Conservation (phyloP, 2,888 invertebrate genomes). For the Ryuthela nishihirai region DNA sequence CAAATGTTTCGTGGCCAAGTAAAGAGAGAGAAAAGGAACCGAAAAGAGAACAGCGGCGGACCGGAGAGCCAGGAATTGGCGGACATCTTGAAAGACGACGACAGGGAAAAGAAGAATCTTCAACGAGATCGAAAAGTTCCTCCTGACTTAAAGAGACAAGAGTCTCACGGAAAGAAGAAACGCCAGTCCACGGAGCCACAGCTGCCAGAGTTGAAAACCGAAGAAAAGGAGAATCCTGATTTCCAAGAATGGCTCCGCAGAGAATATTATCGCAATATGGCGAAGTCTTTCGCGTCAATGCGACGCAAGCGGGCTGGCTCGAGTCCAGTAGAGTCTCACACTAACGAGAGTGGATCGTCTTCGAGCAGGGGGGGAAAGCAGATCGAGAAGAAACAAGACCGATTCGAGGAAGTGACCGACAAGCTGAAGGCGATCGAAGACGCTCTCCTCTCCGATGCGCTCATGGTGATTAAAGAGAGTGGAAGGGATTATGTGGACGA, state of each 20-base stretch:
- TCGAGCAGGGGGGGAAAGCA: neutral
- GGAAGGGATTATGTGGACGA: slow-evolving; percentile 19
- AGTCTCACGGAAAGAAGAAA: slow-evolving; percentile 16
- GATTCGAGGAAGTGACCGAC: slow-evolving; percentile 22
- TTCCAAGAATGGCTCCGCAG: slow-evolving; percentile 39
- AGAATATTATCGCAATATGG: slow-evolving; percentile 41
- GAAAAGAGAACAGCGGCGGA: neutral
- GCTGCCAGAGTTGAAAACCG: neutral
- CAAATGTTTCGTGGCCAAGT: too few relatives aligned
- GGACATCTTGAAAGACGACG: slow-evolving; percentile 21
- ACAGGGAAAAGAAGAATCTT: neutral
- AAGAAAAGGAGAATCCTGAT: neutral
- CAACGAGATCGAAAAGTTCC: neutral
- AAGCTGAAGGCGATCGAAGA: slow-evolving; percentile 30
- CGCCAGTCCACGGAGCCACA: slow-evolving; percentile 8
- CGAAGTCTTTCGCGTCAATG: slow-evolving; percentile 39
- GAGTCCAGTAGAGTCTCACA: neutral
- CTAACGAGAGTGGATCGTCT: neutral
- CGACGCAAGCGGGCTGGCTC: slow-evolving; percentile 32
- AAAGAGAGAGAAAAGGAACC: slow-evolving; percentile 1
- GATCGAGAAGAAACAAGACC: slow-evolving; percentile 12
- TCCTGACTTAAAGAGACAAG: neutral
- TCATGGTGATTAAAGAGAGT: slow-evolving; percentile 14
- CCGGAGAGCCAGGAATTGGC: slow-evolving; percentile 7
- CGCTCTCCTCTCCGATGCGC: slow-evolving; percentile 28